phyloP scores from a whole-genome alignment of 2,888 invertebrate genomes.

The Pyrrhopygopsis socrates region DNA sequence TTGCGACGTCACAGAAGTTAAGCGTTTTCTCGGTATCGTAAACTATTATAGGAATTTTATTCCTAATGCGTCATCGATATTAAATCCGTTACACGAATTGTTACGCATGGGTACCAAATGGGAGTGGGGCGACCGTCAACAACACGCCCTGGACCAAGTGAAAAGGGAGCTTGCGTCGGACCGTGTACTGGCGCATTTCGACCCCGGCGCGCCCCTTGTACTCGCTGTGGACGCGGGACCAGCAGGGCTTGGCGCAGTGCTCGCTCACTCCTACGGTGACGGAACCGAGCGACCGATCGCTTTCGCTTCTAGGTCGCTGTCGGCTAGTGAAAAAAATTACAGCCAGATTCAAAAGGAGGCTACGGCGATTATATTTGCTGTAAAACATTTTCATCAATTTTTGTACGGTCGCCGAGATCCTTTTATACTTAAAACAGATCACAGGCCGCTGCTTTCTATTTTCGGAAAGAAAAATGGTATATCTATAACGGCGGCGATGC shows the following conservation, averaged over 20 bases:
- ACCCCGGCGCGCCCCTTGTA: constrained; percentile 58
- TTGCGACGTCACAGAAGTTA: constrained; percentile 62
- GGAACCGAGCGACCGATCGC: constrained; percentile 46
- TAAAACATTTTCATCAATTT: constrained; percentile 68
- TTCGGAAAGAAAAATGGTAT: constrained; percentile 47
- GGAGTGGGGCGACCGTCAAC: neutral
- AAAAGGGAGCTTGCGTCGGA: neutral
- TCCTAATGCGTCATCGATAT: constrained; percentile 75
- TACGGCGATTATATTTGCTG: constrained; percentile 57
- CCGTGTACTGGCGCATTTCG: no score
- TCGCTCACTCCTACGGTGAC: constrained; percentile 35
- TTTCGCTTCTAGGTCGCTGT: constrained; percentile 62
- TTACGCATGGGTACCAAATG: neutral
- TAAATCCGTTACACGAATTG: constrained; percentile 61
- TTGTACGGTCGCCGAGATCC: constrained; percentile 57
- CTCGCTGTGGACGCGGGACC: constrained; percentile 78
- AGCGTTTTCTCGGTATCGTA: constrained; percentile 80
- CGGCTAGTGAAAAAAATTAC: constrained; percentile 54
- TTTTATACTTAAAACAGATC: constrained; percentile 71
- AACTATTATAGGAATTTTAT: constrained; percentile 84
- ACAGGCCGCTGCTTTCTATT: constrained; percentile 31
- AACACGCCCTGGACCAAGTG: neutral
- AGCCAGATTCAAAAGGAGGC: constrained; percentile 77
- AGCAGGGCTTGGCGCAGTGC: constrained; percentile 75
- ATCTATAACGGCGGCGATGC: constrained; percentile 45